A percentile compares a stretch with the other conserved stretches of the same genome.
These are phyloP conservation scores for Tadarida brasiliensis DNA, from an alignment of 2,797 vertebrate genomes.

Conservation along the genomic window DNA sequence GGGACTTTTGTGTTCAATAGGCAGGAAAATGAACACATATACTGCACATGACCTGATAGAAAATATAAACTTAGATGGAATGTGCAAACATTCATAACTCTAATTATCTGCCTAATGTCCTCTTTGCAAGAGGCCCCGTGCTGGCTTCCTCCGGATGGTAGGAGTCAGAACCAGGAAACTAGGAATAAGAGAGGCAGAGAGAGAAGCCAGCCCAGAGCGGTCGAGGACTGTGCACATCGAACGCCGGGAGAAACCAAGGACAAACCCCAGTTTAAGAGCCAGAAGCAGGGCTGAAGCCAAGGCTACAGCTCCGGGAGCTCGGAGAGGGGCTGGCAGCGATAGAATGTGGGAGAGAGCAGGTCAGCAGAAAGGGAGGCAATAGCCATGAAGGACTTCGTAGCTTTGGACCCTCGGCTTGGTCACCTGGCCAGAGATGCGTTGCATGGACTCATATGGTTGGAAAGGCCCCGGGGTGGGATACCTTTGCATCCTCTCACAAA, in stretches of 20 bases:
- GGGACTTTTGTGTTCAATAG: slow-evolving; percentile 47
- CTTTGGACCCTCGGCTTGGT: neutral
- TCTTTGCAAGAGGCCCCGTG: neutral
- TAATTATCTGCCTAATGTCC: neutral
- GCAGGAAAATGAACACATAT: slow-evolving; percentile 68
- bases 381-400: neutral
- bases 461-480: neutral
- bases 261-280: neutral
- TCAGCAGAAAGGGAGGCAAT: neutral
- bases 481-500: neutral
- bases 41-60: slow-evolving; percentile 38
- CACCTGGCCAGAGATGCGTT: neutral
- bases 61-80: neutral
- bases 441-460: neutral
- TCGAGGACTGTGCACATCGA: neutral
- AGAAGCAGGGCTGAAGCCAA: neutral
- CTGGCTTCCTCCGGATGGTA: neutral
- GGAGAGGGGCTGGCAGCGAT: neutral
- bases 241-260: neutral
- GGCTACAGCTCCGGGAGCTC: neutral
- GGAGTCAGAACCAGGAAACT: neutral
- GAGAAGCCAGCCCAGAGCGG: neutral
- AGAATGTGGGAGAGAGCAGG: neutral
- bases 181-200: neutral
- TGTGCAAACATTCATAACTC: neutral